Evolutionary conservation across 1,140 invertebrate genomes (phyloP).

Genomic region (Pseudomyrmex sp.): DNA sequence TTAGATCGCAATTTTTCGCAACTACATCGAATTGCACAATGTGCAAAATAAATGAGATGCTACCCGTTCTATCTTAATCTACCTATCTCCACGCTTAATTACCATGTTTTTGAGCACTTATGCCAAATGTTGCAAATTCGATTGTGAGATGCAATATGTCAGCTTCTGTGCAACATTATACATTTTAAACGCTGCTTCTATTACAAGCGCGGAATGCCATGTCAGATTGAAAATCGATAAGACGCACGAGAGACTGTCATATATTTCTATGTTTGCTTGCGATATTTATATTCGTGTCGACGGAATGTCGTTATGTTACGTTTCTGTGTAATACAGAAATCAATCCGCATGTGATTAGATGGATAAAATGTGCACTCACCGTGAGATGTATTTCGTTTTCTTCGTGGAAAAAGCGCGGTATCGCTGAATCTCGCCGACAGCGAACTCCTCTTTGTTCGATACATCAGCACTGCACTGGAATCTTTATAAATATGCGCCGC

Average conservation of each 20-base stretch:
- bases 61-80: not conserved
- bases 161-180: not conserved
- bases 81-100: conserved; percentile 10
- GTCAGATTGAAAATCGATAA: conserved; percentile 30
- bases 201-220: not conserved
- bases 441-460: conserved; percentile 79
- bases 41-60: conserved; percentile 3
- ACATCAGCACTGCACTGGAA: conserved; percentile 70
- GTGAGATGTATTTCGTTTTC: conserved; percentile 74
- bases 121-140: conserved; percentile 40
- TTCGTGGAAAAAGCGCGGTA: conserved; percentile 81
- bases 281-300: not conserved
- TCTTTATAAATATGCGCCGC: conserved; percentile 86
- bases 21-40: not conserved
- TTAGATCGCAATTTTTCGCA: conserved; percentile 14
- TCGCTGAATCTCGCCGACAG: conserved; percentile 81
- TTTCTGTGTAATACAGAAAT: not conserved
- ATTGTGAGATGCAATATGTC: not conserved
- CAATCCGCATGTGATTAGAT: not conserved
- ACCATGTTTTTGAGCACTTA: conserved; percentile 22
- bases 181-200: not conserved
- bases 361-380: conserved; percentile 69
- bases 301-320: not conserved
- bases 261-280: not conserved
- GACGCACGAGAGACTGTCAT: not conserved